Evolutionary conservation across 1,140 invertebrate genomes (phyloP).

Genomic region (Anastrepha obliqua): DNA sequence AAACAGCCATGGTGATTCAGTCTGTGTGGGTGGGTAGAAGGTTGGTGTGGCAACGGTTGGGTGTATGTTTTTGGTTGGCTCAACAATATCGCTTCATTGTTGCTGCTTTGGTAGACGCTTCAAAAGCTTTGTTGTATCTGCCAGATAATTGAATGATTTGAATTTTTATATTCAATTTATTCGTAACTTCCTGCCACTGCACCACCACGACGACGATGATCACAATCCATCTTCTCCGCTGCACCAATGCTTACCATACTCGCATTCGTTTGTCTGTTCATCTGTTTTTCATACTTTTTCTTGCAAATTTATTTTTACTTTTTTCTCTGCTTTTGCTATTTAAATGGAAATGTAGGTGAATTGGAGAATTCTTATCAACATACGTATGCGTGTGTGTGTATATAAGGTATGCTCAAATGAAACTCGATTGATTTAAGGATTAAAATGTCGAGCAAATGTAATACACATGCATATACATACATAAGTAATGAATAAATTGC

Average conservation of each 20-base stretch:
- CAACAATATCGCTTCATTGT: not conserved
- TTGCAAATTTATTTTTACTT: not conserved
- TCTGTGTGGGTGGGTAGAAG: not conserved
- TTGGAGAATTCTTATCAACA: slow-evolving; percentile 48
- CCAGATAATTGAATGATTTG: slow-evolving; percentile 47
- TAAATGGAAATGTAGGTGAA: slow-evolving; percentile 49
- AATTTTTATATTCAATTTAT: slow-evolving; percentile 53
- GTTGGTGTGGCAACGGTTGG: not conserved
- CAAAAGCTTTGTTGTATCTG: slow-evolving; percentile 38
- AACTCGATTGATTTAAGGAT: slow-evolving; percentile 16
- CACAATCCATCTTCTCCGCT: not conserved
- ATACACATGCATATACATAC: not conserved
- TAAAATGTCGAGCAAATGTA: slow-evolving; percentile 31
- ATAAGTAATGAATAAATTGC: not conserved
- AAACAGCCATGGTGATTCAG: not conserved
- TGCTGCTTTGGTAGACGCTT: not conserved
- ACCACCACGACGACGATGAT: not conserved
- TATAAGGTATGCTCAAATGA: not conserved
- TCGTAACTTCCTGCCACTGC: not conserved
- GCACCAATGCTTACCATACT: not conserved
- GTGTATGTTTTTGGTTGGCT: not conserved
- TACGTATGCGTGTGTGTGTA: not conserved
- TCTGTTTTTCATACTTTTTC: not conserved
- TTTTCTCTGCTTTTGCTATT: not conserved
- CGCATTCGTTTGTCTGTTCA: not conserved